A percentile compares a stretch with the other conserved stretches of the same genome.
Evolutionary conservation across 2,113 vertebrate species (phyloP).

Genomic region (Aramus guarauna): DNA sequence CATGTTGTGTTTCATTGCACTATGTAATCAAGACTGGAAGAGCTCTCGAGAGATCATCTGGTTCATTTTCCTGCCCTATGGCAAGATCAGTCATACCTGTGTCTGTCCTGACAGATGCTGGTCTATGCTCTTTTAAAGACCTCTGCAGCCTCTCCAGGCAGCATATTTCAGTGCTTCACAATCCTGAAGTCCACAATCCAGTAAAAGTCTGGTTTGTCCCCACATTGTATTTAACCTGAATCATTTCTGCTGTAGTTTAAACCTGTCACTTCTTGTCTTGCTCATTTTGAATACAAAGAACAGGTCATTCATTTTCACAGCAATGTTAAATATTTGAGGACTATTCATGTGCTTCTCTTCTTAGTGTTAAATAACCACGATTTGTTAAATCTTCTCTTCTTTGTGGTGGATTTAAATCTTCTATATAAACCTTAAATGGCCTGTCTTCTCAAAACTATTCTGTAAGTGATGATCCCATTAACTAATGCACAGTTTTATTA

Average conservation of each 20-base stretch:
- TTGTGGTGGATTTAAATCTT: neutral
- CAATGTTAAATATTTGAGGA: conserved; percentile 10
- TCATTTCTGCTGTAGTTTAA: neutral
- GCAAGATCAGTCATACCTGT: conserved; percentile 4
- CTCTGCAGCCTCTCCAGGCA: neutral
- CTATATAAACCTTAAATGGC: conserved; percentile 18
- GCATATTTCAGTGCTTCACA: neutral
- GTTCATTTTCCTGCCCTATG: neutral
- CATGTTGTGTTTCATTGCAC: neutral
- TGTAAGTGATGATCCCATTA: conserved; percentile 11
- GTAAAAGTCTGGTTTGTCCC: neutral
- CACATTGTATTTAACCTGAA: neutral
- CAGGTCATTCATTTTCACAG: neutral
- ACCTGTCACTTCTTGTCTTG: neutral
- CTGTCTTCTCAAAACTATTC: conserved; percentile 13
- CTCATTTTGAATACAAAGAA: neutral
- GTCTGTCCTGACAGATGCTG: neutral
- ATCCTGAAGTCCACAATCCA: neutral
- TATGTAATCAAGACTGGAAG: neutral
- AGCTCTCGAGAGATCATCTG: neutral
- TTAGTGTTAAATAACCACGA: neutral
- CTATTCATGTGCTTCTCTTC: neutral
- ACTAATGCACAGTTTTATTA: conserved; percentile 11
- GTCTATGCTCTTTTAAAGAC: neutral
- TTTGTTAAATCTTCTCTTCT: conserved; percentile 13